Evolutionary conservation across 2,113 vertebrate species (phyloP).

Genomic region (Pithys albifrons): DNA sequence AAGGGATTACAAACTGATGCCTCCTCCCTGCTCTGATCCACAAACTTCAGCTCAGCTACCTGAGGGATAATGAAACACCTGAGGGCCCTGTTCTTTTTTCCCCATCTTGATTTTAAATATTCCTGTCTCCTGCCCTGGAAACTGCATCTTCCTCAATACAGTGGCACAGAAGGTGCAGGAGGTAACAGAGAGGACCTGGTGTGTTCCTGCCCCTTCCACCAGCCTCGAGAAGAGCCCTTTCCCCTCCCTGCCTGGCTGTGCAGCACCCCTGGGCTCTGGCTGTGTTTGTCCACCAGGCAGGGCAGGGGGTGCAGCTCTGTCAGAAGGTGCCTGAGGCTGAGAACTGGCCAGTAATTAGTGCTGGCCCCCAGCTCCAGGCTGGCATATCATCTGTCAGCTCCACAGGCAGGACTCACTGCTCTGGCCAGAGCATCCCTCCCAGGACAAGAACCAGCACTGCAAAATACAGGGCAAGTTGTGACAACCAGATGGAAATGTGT

Average conservation of each 20-base stretch:
- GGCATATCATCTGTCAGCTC: background rate
- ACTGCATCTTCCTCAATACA: background rate
- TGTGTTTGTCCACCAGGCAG: background rate
- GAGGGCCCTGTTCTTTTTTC: background rate
- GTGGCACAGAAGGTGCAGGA: background rate
- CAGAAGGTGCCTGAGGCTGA: background rate
- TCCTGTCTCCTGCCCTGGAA: background rate
- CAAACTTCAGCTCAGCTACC: background rate
- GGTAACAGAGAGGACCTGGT: background rate
- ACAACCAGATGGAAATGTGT: background rate
- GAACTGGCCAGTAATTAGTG: background rate
- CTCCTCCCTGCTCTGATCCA: background rate
- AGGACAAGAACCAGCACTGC: background rate
- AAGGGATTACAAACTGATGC: background rate
- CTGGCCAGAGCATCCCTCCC: background rate
- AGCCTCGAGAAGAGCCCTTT: background rate
- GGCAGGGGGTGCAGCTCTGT: background rate
- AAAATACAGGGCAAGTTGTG: fast-evolving
- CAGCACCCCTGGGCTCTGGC: background rate
- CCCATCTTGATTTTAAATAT: background rate
- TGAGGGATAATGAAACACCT: background rate
- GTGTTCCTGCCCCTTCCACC: background rate
- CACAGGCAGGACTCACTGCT: background rate
- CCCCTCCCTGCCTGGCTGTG: background rate
- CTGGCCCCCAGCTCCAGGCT: background rate